Conservation (phyloP, 2,888 invertebrate species). For the Pimpla rufipes region DNA sequence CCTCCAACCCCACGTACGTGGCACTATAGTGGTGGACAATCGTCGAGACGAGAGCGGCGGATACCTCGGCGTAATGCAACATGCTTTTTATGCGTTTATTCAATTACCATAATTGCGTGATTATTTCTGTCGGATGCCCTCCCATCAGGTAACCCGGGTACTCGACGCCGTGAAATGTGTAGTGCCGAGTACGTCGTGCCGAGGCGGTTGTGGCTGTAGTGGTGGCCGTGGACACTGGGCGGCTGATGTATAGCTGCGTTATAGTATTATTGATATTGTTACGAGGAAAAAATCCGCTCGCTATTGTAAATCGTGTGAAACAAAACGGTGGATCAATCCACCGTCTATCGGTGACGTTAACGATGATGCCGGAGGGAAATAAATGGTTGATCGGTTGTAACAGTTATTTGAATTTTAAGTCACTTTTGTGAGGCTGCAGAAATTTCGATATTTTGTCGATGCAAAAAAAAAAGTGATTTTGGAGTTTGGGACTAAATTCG, state of each 20-base stretch:
- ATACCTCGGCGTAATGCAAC: conserved; percentile 73
- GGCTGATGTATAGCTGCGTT: no score
- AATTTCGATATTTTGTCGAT: no score
- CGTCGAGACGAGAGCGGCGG: conserved; percentile 66
- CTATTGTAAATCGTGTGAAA: no score
- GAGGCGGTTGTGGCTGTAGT: conserved; percentile 3
- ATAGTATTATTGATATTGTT: no score
- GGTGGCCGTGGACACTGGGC: not conserved
- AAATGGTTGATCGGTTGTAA: not conserved
- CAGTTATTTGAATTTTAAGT: no score
- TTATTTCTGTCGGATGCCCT: conserved; percentile 77
- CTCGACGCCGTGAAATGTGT: conserved; percentile 41
- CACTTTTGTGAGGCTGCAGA: no score
- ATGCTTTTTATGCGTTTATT: conserved; percentile 78
- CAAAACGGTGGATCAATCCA: no score
- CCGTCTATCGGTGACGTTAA: no score
- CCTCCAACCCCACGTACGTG: conserved; percentile 8
- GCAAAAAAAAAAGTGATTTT: no score
- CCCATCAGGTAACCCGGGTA: conserved; percentile 46
- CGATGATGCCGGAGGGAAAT: no score
- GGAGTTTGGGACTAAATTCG: not conserved
- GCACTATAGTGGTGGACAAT: conserved; percentile 53
- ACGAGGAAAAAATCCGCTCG: no score
- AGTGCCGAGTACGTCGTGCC: conserved; percentile 55
- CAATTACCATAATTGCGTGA: conserved; percentile 84